These are phyloP conservation scores for Tricholauxania praeusta DNA, from an alignment of 2,888 invertebrate genomes.

Conservation along the genomic window DNA sequence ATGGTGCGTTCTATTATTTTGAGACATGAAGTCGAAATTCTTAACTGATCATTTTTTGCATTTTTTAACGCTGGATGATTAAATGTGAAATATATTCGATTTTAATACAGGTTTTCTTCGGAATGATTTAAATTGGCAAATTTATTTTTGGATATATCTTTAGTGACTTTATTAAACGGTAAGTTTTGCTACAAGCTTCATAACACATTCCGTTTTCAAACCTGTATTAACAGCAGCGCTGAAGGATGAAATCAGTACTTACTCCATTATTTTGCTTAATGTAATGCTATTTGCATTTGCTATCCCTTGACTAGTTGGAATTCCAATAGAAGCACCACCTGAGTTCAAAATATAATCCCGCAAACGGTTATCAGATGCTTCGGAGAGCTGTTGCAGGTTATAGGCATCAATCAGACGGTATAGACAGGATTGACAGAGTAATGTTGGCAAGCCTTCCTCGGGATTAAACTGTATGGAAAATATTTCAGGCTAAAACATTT, in stretches of 20 bases:
- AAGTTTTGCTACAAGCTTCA: no score
- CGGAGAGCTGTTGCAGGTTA: conserved; percentile 59
- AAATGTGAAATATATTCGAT: no score
- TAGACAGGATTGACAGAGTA: conserved; percentile 58
- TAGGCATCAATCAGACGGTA: conserved; percentile 59
- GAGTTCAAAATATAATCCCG: conserved; percentile 53
- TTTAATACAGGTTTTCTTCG: no score
- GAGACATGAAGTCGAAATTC: no score
- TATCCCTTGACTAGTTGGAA: not conserved
- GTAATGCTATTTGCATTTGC: conserved; percentile 15
- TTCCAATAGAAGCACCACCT: conserved; percentile 8
- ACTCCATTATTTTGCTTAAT: conserved; percentile 39
- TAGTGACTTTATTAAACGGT: no score
- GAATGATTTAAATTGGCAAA: no score
- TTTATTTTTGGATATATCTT: no score
- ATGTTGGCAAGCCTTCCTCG: conserved; percentile 56
- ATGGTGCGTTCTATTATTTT: no score
- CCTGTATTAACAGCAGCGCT: conserved; percentile 21
- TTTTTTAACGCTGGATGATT: no score
- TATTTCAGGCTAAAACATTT: not conserved
- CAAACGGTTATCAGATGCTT: conserved; percentile 56
- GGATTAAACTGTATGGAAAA: conserved; percentile 26
- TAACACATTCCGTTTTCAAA: no score
- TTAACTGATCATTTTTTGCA: no score
- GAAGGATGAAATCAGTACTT: conserved; percentile 38